These are phyloP conservation scores for Aphelocoma coerulescens DNA, from an alignment of 2,113 vertebrate species.

Conservation along the genomic window DNA sequence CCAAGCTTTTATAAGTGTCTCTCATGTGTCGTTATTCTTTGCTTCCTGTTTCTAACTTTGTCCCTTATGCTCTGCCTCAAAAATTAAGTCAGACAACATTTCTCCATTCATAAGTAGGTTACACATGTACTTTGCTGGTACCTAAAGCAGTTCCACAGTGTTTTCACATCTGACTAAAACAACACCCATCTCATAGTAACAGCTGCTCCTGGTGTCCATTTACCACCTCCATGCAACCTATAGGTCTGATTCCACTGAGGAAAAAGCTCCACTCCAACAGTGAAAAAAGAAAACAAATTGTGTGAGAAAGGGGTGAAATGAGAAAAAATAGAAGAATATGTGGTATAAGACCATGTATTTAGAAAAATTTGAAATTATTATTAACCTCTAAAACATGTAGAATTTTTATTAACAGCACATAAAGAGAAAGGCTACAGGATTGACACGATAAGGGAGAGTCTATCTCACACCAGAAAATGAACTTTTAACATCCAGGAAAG, in stretches of 20 bases:
- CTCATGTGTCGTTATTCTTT: background rate
- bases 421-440: background rate
- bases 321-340: background rate
- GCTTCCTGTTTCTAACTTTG: background rate
- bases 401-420: background rate
- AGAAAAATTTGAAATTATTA: background rate
- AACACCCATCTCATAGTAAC: background rate
- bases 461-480: background rate
- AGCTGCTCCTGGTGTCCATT: background rate
- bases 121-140: background rate
- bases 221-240: background rate
- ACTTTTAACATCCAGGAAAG: background rate
- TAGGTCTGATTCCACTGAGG: background rate
- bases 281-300: background rate
- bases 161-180: background rate
- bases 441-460: background rate
- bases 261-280: background rate
- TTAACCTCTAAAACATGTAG: background rate
- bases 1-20: background rate
- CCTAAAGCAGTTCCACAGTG: background rate
- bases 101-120: background rate
- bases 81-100: background rate
- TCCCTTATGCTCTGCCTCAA: background rate
- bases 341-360: background rate
- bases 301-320: background rate